Base-by-base conservation (phyloP, 1,140 invertebrate species). In the Mactra quadrangularis region DNA sequence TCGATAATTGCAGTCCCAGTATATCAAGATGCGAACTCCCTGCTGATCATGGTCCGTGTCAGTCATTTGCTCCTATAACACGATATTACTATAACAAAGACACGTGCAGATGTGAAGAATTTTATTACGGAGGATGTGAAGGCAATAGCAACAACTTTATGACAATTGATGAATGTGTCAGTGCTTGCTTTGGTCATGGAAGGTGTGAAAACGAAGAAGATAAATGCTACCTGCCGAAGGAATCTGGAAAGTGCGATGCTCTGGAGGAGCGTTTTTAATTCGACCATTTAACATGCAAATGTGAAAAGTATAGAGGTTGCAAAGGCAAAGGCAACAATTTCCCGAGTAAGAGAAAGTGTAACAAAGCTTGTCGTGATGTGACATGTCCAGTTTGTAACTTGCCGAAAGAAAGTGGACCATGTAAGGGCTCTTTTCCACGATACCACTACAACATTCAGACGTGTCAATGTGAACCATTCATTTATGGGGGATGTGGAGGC, bases 191-290 rank as follows among this genome's bases (percentile, higher is more conserved):
- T 3, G 45, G 35, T 3, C 13, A 55, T 19, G 22, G 19, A 17
- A 38, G 22, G 0, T 78, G 60, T 35, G 35, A 66, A 22, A n/a
- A 41, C 17, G 9, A 35, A 11, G 15, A n/a, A 11, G 27, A 52
- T 19, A 41, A 50, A 25, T 98, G 97, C 90, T 96, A 96, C 89
- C 96, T 97, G 89, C 94, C 95, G 57, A 94, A 95, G 87, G 96
- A 96, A 82, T 92, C 94, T 3, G 97, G 97, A 41, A 95, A 95
- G 17, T 98, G 97, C 86, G 31, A 94, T 25, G 95, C 94, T 1
- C 94, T 95, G 25, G 27, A 88, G 13, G 50, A 75, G 15, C 76
- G 87, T 45, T 92, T 84, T 82, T 89, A 86, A 81, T 92, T 87
- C 59, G 87, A 92, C 77, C 41, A 31, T 7, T 45, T 70, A 19